Evolutionary conservation across 1,140 invertebrate genomes (phyloP).

Genomic region (Microplitis mediator): DNA sequence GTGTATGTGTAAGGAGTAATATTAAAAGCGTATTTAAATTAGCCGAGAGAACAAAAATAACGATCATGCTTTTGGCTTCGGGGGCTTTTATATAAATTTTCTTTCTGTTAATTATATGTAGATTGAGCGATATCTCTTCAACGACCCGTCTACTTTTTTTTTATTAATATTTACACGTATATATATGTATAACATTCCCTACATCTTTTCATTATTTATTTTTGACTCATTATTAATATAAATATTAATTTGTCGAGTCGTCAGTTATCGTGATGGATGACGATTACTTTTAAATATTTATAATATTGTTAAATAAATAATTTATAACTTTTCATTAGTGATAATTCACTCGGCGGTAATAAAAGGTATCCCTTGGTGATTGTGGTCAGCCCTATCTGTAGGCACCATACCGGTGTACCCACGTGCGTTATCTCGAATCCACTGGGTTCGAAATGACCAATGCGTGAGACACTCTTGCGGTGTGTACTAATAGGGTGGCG

Average conservation of each 20-base stretch:
- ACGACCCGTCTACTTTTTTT: conserved; percentile 19
- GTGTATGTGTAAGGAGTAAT: conserved; percentile 29
- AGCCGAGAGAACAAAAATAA: conserved; percentile 40
- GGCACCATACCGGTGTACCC: background rate
- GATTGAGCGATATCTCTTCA: conserved; percentile 57
- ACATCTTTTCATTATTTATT: background rate
- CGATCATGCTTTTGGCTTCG: conserved; percentile 33
- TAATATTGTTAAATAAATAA: no score
- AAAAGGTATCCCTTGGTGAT: background rate
- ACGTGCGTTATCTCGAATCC: conserved; percentile 4
- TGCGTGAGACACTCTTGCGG: background rate
- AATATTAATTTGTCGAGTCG: background rate
- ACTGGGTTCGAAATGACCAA: conserved; percentile 1
- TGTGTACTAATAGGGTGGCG: background rate
- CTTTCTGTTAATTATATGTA: conserved; percentile 61
- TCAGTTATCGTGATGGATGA: background rate
- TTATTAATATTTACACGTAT: conserved; percentile 20
- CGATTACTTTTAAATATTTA: no score
- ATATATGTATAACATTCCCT: background rate
- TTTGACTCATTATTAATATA: background rate
- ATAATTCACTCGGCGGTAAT: background rate
- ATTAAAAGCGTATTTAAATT: conserved; percentile 57
- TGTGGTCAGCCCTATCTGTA: background rate
- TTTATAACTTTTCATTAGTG: background rate
- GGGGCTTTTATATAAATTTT: conserved; percentile 57